Conservation (phyloP, 2,888 invertebrate species). For the Molanna angustata region DNA sequence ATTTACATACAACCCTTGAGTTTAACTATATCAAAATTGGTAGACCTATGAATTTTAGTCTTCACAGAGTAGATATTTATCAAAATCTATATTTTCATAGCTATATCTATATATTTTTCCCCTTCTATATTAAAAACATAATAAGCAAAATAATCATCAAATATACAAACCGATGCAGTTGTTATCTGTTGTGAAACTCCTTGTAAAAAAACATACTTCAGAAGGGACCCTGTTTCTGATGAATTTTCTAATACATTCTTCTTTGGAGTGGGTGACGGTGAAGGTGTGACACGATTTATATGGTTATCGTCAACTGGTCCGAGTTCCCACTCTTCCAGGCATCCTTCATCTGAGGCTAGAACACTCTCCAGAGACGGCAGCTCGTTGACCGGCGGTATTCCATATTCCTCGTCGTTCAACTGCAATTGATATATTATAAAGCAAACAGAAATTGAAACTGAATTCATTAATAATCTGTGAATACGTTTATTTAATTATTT, state of each 20-base stretch:
- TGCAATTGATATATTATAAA: slow-evolving; percentile 41
- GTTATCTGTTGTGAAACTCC: slow-evolving; percentile 85
- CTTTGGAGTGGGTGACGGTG: slow-evolving; percentile 45
- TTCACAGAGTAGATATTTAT: too few species aligned
- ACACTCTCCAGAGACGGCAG: slow-evolving; percentile 80
- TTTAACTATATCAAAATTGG: too few species aligned
- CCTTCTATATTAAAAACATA: too few species aligned
- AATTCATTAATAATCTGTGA: neutral
- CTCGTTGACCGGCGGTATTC: slow-evolving; percentile 71
- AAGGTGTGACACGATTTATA: slow-evolving; percentile 38
- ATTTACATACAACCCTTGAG: too few species aligned
- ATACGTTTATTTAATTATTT: neutral
- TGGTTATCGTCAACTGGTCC: slow-evolving; percentile 2
- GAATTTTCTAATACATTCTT: slow-evolving; percentile 41
- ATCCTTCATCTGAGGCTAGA: slow-evolving; percentile 63
- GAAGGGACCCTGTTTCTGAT: slow-evolving; percentile 58
- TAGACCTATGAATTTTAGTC: too few species aligned
- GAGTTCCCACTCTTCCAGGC: slow-evolving; percentile 19
- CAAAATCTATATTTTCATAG: too few species aligned
- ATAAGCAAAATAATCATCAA: too few species aligned
- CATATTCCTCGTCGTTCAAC: slow-evolving; percentile 80
- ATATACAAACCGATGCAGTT: slow-evolving; percentile 74
- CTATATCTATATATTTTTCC: too few species aligned
- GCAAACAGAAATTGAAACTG: neutral
- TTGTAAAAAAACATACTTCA: slow-evolving; percentile 78